Conservation (phyloP, 1,140 invertebrate species). For the Pseudomyrmex sp. region DNA sequence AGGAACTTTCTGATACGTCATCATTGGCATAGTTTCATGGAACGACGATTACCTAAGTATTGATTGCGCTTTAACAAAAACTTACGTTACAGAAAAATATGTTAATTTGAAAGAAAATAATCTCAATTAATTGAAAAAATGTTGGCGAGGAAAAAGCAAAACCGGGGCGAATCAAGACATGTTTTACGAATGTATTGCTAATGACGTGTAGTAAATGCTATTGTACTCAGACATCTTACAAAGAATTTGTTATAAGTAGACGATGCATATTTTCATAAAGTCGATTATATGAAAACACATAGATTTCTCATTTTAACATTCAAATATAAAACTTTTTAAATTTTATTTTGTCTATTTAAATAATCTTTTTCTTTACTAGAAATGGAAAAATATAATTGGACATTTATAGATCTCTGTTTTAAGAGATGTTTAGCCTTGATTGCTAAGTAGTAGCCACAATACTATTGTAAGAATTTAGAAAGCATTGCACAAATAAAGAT, state of each 20-base stretch:
- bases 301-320: background rate
- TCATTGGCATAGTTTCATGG: slow-evolving; percentile 23
- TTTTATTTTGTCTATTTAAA: background rate
- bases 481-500: slow-evolving; percentile 46
- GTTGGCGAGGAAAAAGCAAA: slow-evolving; percentile 51
- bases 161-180: slow-evolving; percentile 21
- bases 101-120: slow-evolving; percentile 34
- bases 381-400: slow-evolving; percentile 17
- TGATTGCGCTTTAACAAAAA: background rate
- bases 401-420: background rate
- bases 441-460: background rate
- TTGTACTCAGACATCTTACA: slow-evolving; percentile 34
- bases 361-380: background rate
- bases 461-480: slow-evolving; percentile 53
- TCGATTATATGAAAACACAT: background rate
- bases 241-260: background rate
- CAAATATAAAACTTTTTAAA: background rate
- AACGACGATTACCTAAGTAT: background rate
- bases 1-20: slow-evolving; percentile 44
- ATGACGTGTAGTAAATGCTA: slow-evolving; percentile 66
- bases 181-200: slow-evolving; percentile 53
- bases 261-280: background rate
- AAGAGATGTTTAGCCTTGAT: slow-evolving; percentile 26
- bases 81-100: background rate
- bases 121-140: slow-evolving; percentile 39